Evolutionary conservation across 2,113 vertebrate genomes (phyloP).

Genomic region (Eolophus roseicapilla): DNA sequence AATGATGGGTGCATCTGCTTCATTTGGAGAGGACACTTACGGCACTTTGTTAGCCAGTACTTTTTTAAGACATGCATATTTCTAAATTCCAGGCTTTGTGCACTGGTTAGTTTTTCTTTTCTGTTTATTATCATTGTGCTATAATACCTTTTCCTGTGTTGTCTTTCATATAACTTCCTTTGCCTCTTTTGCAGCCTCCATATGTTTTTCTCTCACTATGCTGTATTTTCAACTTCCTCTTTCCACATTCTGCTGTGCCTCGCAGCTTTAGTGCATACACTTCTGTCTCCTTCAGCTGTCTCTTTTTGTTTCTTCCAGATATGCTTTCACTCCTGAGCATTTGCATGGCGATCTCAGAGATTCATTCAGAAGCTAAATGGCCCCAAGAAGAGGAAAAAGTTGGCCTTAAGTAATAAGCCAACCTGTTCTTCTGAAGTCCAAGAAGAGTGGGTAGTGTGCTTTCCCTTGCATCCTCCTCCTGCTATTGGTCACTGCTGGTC

Average conservation of each 20-base stretch:
- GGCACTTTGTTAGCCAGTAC: background rate
- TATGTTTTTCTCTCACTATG: background rate
- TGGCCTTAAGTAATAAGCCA: background rate
- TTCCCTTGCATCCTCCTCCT: background rate
- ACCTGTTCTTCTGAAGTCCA: background rate
- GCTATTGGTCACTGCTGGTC: background rate
- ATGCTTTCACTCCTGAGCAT: background rate
- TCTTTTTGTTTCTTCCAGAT: background rate
- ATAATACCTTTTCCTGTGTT: background rate
- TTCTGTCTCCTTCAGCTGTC: background rate
- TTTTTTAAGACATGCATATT: background rate
- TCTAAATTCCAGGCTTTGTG: background rate
- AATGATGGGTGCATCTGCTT: background rate
- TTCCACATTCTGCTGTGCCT: background rate
- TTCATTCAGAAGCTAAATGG: background rate
- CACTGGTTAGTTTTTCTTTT: fast-evolving
- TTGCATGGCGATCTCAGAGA: background rate
- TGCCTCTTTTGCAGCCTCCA: background rate
- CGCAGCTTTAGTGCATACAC: background rate
- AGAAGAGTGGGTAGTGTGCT: background rate
- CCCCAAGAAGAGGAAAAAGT: background rate
- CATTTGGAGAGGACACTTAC: background rate
- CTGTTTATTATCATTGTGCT: background rate
- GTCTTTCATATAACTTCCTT: background rate
- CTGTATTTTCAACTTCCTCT: background rate